Evolutionary conservation across 2,888 invertebrate genomes (phyloP), one percentile per base, ranked within the genome.

Genomic region (Sisyra terminalis): DNA sequence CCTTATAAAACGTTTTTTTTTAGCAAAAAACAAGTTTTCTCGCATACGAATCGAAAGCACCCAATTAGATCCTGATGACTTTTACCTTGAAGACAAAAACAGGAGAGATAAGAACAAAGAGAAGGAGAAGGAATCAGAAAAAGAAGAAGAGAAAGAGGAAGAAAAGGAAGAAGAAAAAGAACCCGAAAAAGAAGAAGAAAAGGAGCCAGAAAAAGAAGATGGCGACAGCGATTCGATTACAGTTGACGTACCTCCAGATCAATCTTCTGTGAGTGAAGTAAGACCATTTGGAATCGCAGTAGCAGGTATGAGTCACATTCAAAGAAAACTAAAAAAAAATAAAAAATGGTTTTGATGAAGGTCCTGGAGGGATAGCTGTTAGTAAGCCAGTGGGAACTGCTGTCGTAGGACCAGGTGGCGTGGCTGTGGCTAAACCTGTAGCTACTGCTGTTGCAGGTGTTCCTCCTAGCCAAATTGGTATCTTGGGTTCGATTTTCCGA

Each of bases 381-480:
- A 73, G 81, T 5, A 74, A 78, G 48, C 83, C 83, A 0, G 60
- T 73, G 36, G 84, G 72, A 0, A 78, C 79, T 1, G 82, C 84
- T 0, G 69, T 83, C 1, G 74, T 73, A 1, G 82, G 82, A 0
- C 67, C 71, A 1, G 72, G 73, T 34, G 83, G 83, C 0, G 57
- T 80, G 7, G 82, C 83, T 0, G 64, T 83, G 3, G 75, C 82
- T 0, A 66, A 73, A 3, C 83, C 83, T 0, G 67, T 79, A 1
- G 82, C 73, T 15, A 82, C 82, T 0, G 83, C 83, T 5, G 75
- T 84, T 29, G 82, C 83, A 2, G 83, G 83, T 2, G 63, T 83
- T 1, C 67, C 71, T 45, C 74, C 75, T 0, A 60, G 61, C 41
- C 60, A 64, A 50, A 56, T 60, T 7, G 48, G 63, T 9, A 52